Conservation (phyloP, 2,797 vertebrate species). For the Catamblyrhynchus diadema region DNA sequence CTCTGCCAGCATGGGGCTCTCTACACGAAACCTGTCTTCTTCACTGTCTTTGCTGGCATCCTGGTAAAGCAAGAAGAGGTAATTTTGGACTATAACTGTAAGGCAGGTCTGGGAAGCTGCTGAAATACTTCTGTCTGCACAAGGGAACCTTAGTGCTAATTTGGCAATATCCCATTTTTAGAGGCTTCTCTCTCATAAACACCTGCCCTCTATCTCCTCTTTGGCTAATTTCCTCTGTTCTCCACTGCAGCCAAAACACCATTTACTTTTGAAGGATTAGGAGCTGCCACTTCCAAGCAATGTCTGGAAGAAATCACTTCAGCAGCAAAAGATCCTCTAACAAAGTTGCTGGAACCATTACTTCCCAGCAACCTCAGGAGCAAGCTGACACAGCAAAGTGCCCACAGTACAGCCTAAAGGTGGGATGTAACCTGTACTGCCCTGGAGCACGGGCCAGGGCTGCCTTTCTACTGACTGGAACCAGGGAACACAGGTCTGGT, state of each 20-base stretch:
- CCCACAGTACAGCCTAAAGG: neutral
- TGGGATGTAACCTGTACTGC: neutral
- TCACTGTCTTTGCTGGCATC: neutral
- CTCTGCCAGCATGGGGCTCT: fast-evolving
- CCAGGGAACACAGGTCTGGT: neutral
- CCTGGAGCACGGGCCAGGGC: neutral
- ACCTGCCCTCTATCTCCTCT: neutral
- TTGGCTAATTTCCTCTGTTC: neutral
- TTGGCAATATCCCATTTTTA: neutral
- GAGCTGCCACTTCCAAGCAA: neutral
- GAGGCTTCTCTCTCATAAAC: neutral
- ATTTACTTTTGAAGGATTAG: neutral
- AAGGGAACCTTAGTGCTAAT: neutral
- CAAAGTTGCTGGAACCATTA: neutral
- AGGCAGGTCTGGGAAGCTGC: neutral
- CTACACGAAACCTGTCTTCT: neutral
- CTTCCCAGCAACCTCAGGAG: neutral
- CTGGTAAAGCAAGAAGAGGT: neutral
- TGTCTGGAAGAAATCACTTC: neutral
- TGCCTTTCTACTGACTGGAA: neutral
- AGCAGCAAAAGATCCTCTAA: neutral
- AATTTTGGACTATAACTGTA: neutral
- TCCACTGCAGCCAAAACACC: neutral
- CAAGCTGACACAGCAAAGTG: neutral
- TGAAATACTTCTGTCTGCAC: neutral